phyloP scores from a whole-genome alignment of 1,140 invertebrate species.

The Hypsibius dujardini region DNA sequence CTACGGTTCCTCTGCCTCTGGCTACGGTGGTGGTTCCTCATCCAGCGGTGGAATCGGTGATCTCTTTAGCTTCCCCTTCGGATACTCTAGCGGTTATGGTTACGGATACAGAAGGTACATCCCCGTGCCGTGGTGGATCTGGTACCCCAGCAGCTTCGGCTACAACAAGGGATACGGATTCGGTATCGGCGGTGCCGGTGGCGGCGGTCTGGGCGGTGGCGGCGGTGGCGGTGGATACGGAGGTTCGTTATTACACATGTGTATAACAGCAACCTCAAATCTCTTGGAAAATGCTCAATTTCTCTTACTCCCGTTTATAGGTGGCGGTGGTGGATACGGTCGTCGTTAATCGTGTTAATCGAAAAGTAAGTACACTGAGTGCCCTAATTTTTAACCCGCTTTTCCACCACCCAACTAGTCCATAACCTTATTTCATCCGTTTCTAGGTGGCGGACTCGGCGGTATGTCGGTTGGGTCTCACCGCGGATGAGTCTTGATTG shows the following conservation, averaged over 20 bases:
- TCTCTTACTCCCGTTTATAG: not conserved
- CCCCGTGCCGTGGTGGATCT: slow-evolving; percentile 16
- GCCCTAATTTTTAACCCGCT: too few species aligned
- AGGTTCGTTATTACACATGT: too few species aligned
- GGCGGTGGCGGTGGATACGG: not conserved
- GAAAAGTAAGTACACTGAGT: too few species aligned
- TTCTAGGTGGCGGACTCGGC: too few species aligned
- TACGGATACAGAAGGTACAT: slow-evolving; percentile 18
- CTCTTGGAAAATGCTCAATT: too few species aligned
- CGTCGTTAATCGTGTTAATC: not conserved
- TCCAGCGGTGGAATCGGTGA: slow-evolving; percentile 7
- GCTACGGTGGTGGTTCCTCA: not conserved
- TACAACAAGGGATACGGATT: slow-evolving; percentile 16
- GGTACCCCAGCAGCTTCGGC: slow-evolving; percentile 14
- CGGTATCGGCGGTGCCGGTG: not conserved
- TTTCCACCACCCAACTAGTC: too few species aligned
- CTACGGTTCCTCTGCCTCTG: not conserved
- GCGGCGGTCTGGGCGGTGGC: not conserved
- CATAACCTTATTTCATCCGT: too few species aligned
- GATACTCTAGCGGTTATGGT: slow-evolving; percentile 15
- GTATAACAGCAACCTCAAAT: too few species aligned
- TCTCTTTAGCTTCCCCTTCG: slow-evolving; percentile 17
- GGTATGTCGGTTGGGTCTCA: too few species aligned
- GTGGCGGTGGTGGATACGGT: slow-evolving; percentile 3
- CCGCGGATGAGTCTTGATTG: too few species aligned